Base-by-base conservation (phyloP, 2,888 invertebrate species). In the Cantharis flavilabris region DNA sequence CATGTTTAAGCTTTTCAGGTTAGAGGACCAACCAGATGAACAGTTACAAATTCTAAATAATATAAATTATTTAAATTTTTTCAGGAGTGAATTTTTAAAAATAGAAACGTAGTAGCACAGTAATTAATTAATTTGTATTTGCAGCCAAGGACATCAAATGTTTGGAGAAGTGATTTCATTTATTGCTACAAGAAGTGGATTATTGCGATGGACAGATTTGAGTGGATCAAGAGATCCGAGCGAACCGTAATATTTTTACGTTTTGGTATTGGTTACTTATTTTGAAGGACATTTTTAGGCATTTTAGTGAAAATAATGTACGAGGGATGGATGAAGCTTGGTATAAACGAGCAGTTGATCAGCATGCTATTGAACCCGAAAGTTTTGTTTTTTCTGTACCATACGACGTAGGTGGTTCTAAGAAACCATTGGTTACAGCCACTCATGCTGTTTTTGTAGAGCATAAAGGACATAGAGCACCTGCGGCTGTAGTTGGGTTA, bases 321-420 rank as follows among this genome's bases (percentile, higher is more conserved):
- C 90, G 94, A 79, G 96, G 96, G 0, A 95, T 95, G 89, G 97
- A 97, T 85, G 94, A 95, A 77, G 92, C 95, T 49, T 97, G 97
- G 97, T 97, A 97, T 86, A 94, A 94, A 82, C 90, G 97, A 72
- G 97, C 97, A 0, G 96, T 97, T 1, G 97, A 97, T 86, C 97
- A 97, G 84, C 95, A 97, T 86, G 89, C 93, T 0, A 92, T 96
- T 72, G 96, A 97, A 83, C 94, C 95, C 0, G 95, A 96, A 84
- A 96, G 97, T 86, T 97, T 97, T 87, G 97, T 97, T 1, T 97
- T 95, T 88, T 96, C 97, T 69, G 95, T 96, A 30, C 95, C 95
- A 0, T 95, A 95, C 87, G 93, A 94, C 83, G 93, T 93, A 73
- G 88, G 87, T 1, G 87, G 89, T 73, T 86, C 88, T 79, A 89